Conservation (phyloP, 2,888 invertebrate species). For the Tiliacea aurago region DNA sequence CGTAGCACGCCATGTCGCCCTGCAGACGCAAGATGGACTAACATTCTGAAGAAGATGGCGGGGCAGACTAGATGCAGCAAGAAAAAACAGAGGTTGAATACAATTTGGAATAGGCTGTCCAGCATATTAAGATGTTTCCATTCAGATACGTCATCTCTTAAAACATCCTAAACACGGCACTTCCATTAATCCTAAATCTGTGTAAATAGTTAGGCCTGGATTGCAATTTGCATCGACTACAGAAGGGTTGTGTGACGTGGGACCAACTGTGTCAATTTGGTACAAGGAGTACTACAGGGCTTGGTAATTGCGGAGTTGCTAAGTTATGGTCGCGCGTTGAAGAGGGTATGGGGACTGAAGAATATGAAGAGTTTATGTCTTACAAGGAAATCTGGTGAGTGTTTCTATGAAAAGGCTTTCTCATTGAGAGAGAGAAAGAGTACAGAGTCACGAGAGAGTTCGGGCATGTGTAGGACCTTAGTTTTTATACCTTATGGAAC, state of each 20-base stretch:
- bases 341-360: too few relatives aligned
- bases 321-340: constrained; percentile 1
- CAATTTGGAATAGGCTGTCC: too few relatives aligned
- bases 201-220: constrained; percentile 33
- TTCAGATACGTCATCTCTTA: too few relatives aligned
- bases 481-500: neutral
- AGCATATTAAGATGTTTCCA: too few relatives aligned
- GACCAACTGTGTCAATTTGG: constrained; percentile 42
- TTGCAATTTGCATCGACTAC: constrained; percentile 60
- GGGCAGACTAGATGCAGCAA: neutral
- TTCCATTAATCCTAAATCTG: constrained; percentile 34
- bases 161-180: neutral
- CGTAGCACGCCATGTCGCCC: neutral
- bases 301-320: constrained; percentile 3
- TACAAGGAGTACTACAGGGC: constrained; percentile 18
- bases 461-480: neutral
- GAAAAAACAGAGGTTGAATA: too few relatives aligned
- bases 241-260: constrained; percentile 45
- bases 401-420: neutral
- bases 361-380: neutral
- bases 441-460: neutral
- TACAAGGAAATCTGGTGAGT: neutral
- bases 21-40: neutral
- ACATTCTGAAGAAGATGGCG: too few relatives aligned
- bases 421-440: neutral